These are phyloP conservation scores for Polypterus bichir DNA, from an alignment of 2,113 vertebrate species.

Conservation along the genomic window DNA sequence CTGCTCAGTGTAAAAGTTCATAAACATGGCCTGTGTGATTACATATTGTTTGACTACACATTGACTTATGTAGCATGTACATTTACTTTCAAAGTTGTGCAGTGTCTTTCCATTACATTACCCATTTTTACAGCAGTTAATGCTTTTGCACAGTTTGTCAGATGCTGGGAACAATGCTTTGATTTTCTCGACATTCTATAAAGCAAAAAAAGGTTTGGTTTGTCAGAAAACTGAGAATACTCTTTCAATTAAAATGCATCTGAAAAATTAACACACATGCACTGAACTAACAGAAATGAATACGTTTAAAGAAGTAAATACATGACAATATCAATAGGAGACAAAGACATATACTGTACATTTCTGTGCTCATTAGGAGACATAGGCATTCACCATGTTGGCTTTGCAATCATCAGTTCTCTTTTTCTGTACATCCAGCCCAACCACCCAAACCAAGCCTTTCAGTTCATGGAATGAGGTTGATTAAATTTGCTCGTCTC, in stretches of 20 bases:
- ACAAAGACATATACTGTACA: too few species aligned
- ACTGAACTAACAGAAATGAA: too few species aligned
- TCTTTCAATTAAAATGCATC: conserved; percentile 42
- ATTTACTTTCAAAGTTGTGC: conserved; percentile 1
- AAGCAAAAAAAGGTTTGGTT: conserved; percentile 42
- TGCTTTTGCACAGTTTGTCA: conserved; percentile 23
- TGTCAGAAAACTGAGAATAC: conserved; percentile 43
- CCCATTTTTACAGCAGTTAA: conserved; percentile 25
- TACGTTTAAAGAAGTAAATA: too few species aligned
- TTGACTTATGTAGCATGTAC: conserved; percentile 1
- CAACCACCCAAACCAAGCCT: conserved; percentile 7
- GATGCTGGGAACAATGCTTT: conserved; percentile 27
- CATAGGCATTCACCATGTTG: conserved; percentile 26
- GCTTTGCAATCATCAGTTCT: conserved; percentile 9
- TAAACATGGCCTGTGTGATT: conserved; percentile 4
- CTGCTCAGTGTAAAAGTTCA: conserved; percentile 6
- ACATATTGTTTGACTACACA: conserved; percentile 9
- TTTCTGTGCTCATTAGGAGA: conserved; percentile 34
- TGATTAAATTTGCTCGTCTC: not conserved
- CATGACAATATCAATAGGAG: too few species aligned
- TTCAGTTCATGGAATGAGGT: conserved; percentile 19
- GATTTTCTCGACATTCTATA: conserved; percentile 47
- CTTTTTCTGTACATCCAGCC: conserved; percentile 7
- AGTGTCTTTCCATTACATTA: not conserved
- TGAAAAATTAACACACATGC: conserved; percentile 22